Evolutionary conservation across 2,113 vertebrate species (phyloP), one percentile per base, ranked within the genome.

Genomic region (Leuciscus idus): DNA sequence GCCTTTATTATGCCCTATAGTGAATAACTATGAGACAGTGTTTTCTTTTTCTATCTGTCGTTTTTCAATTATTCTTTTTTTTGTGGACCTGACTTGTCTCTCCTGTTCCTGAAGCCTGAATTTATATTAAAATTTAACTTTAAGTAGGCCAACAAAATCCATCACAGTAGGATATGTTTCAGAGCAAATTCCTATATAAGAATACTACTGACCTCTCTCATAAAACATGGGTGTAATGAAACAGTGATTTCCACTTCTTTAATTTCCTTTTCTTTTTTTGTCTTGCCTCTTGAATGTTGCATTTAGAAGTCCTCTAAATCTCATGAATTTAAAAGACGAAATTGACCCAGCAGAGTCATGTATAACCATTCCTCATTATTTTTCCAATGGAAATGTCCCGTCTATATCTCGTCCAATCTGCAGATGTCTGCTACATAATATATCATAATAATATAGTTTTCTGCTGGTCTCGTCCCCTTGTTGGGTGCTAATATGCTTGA

Each of bases 121-220:
- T 82, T 75, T 48, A 68, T 88, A 70, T 88, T 48, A 66, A 77
- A 57, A 59, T 81, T 57, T 46, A 55, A 81, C 57, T 64, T 80
- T 68, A 85, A 88, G 82, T 77, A 85, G 84, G 59, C 11, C 82
- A 70, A 74, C 12, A 30, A 43, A 88, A 75, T 77, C 48, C 76
- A 59, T 88, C 78, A 66, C 48, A 23, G 39, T n/a, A 48, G 57
- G 52, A 43, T 84, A 72, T n/a, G 33, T 55, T 70, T 61, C 61
- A 10, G 28, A 84, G 33, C n/a, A 7, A 15, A 33, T 59, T 73
- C 72, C 81, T 66, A 19, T 81, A 26, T 17, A 13, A 72, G 64
- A 87, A 81, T 72, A 78, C 6, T 23, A 17, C 68, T 61, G 84
- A 79, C 61, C 84, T 57, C 30, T 43, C 62, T 39, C 33, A 70